Evolutionary conservation across 2,113 vertebrate genomes (phyloP).

Genomic region (Mesembrinibis cayennensis): DNA sequence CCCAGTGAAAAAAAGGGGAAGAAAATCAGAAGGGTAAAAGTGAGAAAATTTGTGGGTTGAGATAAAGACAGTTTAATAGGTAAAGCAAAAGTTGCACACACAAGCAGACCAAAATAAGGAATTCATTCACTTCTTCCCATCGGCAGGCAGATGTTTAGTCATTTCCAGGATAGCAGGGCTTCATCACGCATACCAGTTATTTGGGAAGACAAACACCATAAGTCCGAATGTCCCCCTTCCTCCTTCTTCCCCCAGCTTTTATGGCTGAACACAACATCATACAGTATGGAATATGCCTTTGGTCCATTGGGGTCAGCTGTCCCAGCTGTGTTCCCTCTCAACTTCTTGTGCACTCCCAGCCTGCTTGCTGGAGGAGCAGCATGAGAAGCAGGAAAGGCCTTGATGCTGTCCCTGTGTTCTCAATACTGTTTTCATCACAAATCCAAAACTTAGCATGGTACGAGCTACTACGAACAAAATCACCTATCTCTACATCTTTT

Average conservation of each 20-base stretch:
- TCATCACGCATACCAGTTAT: not conserved
- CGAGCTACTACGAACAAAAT: not conserved
- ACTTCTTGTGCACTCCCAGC: fast-evolving
- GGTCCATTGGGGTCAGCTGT: not conserved
- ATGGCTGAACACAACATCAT: not conserved
- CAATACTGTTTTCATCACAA: not conserved
- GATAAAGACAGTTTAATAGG: not conserved
- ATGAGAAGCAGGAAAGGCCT: not conserved
- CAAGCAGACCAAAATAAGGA: not conserved
- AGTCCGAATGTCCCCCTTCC: fast-evolving
- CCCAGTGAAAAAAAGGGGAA: not conserved
- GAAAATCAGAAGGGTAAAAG: not conserved
- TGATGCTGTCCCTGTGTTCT: not conserved
- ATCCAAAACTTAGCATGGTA: not conserved
- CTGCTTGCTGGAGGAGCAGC: fast-evolving
- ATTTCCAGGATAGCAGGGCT: not conserved
- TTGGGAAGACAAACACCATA: not conserved
- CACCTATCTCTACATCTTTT: not conserved
- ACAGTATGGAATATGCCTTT: not conserved
- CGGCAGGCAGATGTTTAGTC: not conserved
- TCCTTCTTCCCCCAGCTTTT: not conserved
- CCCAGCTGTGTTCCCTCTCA: not conserved
- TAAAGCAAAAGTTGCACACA: not conserved
- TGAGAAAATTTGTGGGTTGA: not conserved
- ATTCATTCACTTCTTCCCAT: not conserved